phyloP scores from a whole-genome alignment of 2,888 invertebrate species.

The Apeira syringaria region DNA sequence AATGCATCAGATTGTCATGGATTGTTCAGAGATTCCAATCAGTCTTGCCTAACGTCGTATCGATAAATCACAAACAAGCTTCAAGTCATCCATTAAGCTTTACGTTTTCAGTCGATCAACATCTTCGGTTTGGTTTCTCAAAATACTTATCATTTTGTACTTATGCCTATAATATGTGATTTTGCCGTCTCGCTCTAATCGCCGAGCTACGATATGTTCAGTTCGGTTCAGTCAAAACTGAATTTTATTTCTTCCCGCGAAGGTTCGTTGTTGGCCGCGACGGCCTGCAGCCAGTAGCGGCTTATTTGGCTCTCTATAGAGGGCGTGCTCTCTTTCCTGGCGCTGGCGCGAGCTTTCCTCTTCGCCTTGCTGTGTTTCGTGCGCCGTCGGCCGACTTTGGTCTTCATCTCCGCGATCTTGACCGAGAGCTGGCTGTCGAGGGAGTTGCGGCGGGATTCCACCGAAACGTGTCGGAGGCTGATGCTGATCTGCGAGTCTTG shows the following conservation, averaged over 20 bases:
- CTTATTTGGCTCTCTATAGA: slow-evolving; percentile 92
- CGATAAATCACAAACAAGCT: slow-evolving; percentile 24
- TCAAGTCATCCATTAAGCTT: slow-evolving; percentile 7
- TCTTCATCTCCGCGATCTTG: slow-evolving; percentile 92
- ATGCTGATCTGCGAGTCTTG: slow-evolving; percentile 89
- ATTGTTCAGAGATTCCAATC: slow-evolving; percentile 56
- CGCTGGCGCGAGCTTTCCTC: slow-evolving; percentile 65
- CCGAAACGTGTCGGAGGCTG: slow-evolving; percentile 91
- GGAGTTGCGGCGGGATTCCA: slow-evolving; percentile 93
- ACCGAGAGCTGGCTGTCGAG: slow-evolving; percentile 94
- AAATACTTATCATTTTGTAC: slow-evolving; percentile 48
- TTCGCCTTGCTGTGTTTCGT: slow-evolving; percentile 72
- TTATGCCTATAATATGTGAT: slow-evolving; percentile 35
- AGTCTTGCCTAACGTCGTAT: slow-evolving; percentile 55
- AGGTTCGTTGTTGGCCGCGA: slow-evolving; percentile 82
- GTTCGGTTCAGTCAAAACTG: slow-evolving; percentile 64
- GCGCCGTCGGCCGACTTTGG: slow-evolving; percentile 84
- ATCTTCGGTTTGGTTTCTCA: slow-evolving; percentile 31
- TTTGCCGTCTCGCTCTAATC: not conserved
- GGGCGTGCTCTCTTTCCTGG: slow-evolving; percentile 87
- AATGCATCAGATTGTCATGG: slow-evolving; percentile 54
- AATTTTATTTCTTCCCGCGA: slow-evolving; percentile 80
- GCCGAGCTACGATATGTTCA: slow-evolving; percentile 21
- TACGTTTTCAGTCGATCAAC: slow-evolving; percentile 20
- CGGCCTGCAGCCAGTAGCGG: slow-evolving; percentile 86